These are phyloP conservation scores for Propithecus coquereli DNA, from an alignment of 2,113 vertebrate genomes.

Conservation along the genomic window DNA sequence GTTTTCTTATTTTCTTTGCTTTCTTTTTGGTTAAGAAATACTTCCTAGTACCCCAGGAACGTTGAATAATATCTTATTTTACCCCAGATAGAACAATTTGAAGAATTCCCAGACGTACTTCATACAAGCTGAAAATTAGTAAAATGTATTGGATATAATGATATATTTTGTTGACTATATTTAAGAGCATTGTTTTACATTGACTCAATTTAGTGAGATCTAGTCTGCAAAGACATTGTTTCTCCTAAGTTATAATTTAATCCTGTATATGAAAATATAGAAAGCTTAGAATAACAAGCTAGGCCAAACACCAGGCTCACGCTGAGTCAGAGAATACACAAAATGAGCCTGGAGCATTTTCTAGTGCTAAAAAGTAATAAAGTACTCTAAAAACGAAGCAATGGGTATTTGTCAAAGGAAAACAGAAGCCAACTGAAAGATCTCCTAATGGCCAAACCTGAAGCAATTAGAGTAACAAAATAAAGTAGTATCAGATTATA, in stretches of 20 bases:
- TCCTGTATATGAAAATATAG: neutral
- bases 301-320: neutral
- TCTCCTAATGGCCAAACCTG: neutral
- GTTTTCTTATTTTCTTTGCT: neutral
- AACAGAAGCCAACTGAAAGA: neutral
- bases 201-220: neutral
- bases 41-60: neutral
- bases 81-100: neutral
- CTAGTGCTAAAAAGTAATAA: neutral
- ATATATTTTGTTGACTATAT: neutral
- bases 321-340: neutral
- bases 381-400: neutral
- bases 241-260: neutral
- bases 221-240: neutral
- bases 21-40: neutral
- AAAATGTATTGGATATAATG: neutral
- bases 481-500: neutral
- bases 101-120: neutral
- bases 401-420: neutral
- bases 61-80: neutral
- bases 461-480: neutral
- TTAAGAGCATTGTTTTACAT: neutral
- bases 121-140: neutral
- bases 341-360: neutral
- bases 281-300: neutral